Conservation (phyloP, 1,140 invertebrate species). For the Caenorhabditis remanei region DNA sequence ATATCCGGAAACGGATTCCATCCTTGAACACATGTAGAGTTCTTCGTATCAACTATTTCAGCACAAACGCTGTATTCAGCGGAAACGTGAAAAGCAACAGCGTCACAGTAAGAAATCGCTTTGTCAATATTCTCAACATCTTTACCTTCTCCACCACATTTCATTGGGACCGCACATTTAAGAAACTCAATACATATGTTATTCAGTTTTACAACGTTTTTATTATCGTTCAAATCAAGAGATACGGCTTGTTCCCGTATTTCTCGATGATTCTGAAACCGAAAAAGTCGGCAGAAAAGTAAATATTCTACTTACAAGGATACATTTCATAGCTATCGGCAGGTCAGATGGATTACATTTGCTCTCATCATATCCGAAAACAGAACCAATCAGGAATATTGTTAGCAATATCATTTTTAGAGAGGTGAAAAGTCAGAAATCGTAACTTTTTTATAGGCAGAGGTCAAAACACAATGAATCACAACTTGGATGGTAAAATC, state of each 20-base stretch:
- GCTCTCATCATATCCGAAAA: neutral
- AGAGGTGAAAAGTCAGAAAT: neutral
- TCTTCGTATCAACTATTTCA: neutral
- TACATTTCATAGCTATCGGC: neutral
- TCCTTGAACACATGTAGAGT: constrained; percentile 19
- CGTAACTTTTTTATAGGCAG: neutral
- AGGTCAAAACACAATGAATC: neutral
- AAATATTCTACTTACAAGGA: neutral
- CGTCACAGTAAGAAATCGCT: neutral
- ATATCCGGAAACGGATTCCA: constrained; percentile 13
- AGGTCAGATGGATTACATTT: neutral
- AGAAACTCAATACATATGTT: neutral
- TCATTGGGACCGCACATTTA: neutral
- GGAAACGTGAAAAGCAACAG: neutral
- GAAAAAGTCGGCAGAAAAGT: neutral
- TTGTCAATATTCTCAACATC: neutral
- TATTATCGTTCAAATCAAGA: neutral
- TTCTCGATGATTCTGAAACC: neutral
- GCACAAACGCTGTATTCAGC: neutral
- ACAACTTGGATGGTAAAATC: neutral
- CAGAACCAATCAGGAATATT: neutral
- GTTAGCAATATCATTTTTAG: neutral
- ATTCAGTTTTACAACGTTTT: neutral
- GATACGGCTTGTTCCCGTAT: neutral
- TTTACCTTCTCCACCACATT: neutral